These are phyloP conservation scores for Tretioscincus oriximinensis DNA, from an alignment of 2,113 vertebrate species.

Conservation along the genomic window DNA sequence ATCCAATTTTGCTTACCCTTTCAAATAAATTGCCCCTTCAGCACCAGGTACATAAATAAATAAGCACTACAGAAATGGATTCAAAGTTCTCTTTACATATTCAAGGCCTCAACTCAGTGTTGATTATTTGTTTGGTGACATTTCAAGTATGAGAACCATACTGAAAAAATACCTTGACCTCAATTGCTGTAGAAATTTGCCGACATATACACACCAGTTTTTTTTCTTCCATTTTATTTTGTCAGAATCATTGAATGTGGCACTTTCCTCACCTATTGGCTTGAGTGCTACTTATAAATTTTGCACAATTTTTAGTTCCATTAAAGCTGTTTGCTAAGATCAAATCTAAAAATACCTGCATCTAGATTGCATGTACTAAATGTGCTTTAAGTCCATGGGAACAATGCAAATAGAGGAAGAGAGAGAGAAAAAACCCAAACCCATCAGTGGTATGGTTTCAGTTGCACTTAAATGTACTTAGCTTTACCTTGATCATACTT, in stretches of 20 bases:
- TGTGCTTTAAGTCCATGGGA: neutral
- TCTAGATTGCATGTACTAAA: neutral
- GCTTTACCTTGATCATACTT: neutral
- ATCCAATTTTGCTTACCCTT: neutral
- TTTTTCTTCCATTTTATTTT: slow-evolving; percentile 5
- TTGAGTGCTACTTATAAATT: slow-evolving; percentile 28
- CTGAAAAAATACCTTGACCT: neutral
- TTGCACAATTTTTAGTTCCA: slow-evolving; percentile 13
- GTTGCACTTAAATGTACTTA: neutral
- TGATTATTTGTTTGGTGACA: neutral
- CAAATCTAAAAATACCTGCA: slow-evolving; percentile 11
- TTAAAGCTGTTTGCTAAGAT: neutral
- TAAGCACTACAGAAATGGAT: neutral
- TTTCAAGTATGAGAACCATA: neutral
- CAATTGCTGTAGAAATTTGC: neutral
- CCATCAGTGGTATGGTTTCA: neutral
- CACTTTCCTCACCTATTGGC: neutral
- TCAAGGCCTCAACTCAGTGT: neutral
- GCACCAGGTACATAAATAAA: neutral
- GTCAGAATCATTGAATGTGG: neutral
- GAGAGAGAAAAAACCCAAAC: neutral
- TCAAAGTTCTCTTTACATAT: neutral
- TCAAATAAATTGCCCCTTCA: slow-evolving; percentile 3
- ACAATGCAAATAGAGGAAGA: too few relatives aligned
- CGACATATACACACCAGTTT: neutral